Conservation (phyloP, 2,888 invertebrate genomes). For the Pharmacophagus antenor region DNA sequence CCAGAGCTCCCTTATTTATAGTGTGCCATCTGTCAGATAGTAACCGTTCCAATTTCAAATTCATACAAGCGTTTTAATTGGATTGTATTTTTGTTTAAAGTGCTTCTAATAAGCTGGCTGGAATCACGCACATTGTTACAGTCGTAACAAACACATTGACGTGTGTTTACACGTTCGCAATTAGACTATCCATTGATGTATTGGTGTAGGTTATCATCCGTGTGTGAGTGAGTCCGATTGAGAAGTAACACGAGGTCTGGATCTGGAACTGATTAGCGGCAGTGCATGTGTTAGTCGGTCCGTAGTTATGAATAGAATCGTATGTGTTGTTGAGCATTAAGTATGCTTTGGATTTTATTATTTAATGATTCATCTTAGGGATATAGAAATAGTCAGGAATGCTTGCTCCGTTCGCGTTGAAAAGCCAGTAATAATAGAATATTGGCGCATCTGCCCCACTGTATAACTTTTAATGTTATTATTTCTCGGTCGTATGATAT, state of each 20-base stretch:
- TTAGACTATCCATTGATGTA: slow-evolving; percentile 75
- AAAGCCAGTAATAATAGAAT: slow-evolving; percentile 80
- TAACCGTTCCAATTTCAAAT: slow-evolving; percentile 74
- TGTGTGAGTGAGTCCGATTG: slow-evolving; percentile 59
- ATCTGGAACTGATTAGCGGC: slow-evolving; percentile 75
- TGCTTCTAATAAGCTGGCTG: slow-evolving; percentile 71
- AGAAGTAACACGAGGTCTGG: slow-evolving; percentile 65
- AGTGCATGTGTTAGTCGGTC: slow-evolving; percentile 67
- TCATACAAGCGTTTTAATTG: slow-evolving; percentile 75
- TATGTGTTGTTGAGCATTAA: slow-evolving; percentile 75
- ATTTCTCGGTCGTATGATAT: slow-evolving; percentile 68
- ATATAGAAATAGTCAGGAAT: slow-evolving; percentile 80
- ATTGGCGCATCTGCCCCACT: slow-evolving; percentile 77
- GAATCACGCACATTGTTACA: slow-evolving; percentile 73
- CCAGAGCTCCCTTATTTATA: slow-evolving; percentile 71
- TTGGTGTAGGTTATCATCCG: slow-evolving; percentile 49
- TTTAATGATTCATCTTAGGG: slow-evolving; percentile 81
- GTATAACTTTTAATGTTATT: slow-evolving; percentile 78
- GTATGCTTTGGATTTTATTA: slow-evolving; percentile 80
- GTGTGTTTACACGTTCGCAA: slow-evolving; percentile 75
- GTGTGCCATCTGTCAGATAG: slow-evolving; percentile 75
- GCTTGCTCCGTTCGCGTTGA: slow-evolving; percentile 71
- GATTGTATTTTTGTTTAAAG: slow-evolving; percentile 78
- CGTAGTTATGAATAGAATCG: slow-evolving; percentile 66
- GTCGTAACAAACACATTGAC: slow-evolving; percentile 65